These are phyloP conservation scores for Chelonoidis abingdonii DNA, from an alignment of 2,113 vertebrate genomes.

Conservation along the genomic window DNA sequence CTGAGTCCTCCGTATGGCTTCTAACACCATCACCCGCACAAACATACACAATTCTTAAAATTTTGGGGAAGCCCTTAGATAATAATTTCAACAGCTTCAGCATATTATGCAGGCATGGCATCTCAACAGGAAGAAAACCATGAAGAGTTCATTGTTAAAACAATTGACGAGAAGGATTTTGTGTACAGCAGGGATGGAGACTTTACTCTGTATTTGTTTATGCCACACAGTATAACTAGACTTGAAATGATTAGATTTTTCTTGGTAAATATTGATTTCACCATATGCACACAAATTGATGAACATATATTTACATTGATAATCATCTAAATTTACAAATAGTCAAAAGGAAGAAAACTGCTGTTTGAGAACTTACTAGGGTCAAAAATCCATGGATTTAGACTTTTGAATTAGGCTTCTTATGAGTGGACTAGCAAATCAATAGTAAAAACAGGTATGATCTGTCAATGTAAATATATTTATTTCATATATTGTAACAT, in stretches of 20 bases:
- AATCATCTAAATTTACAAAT: neutral
- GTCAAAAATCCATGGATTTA: too few species aligned
- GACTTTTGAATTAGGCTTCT: too few species aligned
- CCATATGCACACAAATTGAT: too few species aligned
- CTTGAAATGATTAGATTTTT: neutral
- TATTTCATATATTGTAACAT: too few species aligned
- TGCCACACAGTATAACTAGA: conserved; percentile 20
- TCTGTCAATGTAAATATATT: too few species aligned
- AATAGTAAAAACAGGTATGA: too few species aligned
- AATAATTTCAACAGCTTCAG: neutral
- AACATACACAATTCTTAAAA: neutral
- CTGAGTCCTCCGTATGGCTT: neutral
- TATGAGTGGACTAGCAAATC: too few species aligned
- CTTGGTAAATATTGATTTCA: neutral
- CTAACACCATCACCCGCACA: neutral
- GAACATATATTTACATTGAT: neutral
- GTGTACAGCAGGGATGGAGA: neutral
- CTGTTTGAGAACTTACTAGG: neutral
- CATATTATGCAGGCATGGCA: neutral
- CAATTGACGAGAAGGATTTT: neutral
- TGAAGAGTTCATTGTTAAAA: neutral
- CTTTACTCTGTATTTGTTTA: conserved; percentile 1
- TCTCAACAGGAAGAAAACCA: neutral
- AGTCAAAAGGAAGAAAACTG: neutral
- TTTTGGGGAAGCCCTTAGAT: neutral